These are phyloP conservation scores for Metallyticus violacea DNA, from an alignment of 2,888 invertebrate species.

Conservation along the genomic window DNA sequence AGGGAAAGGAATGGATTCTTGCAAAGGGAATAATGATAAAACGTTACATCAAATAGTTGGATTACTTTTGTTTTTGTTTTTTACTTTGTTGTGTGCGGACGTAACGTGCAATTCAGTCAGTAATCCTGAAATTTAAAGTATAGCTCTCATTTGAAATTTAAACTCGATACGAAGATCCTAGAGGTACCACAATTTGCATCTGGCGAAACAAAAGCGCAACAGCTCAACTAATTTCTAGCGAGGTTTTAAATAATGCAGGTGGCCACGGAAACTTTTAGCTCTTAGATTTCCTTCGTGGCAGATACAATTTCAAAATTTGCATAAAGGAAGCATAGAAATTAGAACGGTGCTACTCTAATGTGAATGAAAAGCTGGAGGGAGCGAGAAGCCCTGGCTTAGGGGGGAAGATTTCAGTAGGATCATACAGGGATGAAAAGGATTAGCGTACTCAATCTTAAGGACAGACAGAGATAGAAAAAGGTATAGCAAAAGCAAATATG, in stretches of 20 bases:
- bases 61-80: too few species aligned
- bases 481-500: neutral
- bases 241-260: neutral
- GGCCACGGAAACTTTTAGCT: neutral
- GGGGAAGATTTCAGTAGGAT: neutral
- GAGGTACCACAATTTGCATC: neutral
- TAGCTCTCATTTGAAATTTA: neutral
- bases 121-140: too few species aligned
- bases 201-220: neutral
- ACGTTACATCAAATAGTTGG: too few species aligned
- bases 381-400: neutral
- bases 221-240: neutral
- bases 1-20: too few species aligned
- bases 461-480: neutral
- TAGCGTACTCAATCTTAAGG: neutral
- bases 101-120: too few species aligned
- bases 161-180: neutral
- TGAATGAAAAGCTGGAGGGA: neutral
- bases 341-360: neutral
- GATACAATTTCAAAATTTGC: neutral
- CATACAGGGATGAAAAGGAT: neutral
- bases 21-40: too few species aligned
- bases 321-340: neutral
- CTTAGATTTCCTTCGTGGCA: neutral
- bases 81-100: too few species aligned